Conservation (phyloP, 2,888 invertebrate species). For the Norana najaformis region DNA sequence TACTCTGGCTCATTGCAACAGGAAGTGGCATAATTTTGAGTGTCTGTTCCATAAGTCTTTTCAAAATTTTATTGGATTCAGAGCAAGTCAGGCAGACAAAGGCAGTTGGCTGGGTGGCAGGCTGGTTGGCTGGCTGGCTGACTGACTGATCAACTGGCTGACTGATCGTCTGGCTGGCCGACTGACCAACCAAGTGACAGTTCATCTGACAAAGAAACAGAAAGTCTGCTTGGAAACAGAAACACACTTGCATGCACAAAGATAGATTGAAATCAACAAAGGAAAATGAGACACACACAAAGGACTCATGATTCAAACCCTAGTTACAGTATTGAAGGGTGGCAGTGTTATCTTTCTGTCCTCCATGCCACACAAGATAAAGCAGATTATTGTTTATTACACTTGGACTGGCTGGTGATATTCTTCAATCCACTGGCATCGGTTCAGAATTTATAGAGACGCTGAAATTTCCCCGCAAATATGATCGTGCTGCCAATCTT, state of each 20-base stretch:
- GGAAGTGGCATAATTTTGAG: not conserved
- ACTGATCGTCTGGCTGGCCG: not conserved
- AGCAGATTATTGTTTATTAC: constrained; percentile 1
- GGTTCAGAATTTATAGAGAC: not conserved
- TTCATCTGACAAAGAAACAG: too few relatives aligned
- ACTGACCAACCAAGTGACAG: not conserved
- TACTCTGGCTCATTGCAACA: too few relatives aligned
- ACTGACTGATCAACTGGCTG: not conserved
- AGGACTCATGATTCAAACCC: not conserved
- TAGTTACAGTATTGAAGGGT: not conserved
- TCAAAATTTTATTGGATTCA: not conserved
- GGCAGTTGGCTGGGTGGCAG: not conserved
- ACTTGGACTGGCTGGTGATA: not conserved
- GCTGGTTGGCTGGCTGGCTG: too few relatives aligned
- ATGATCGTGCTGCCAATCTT: constrained; percentile 6
- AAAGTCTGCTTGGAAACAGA: too few relatives aligned
- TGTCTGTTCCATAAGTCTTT: not conserved
- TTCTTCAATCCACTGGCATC: not conserved
- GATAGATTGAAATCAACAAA: too few relatives aligned
- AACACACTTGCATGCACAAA: too few relatives aligned
- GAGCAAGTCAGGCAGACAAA: not conserved
- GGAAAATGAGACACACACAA: not conserved
- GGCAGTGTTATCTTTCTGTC: not conserved
- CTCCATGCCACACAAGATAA: not conserved
- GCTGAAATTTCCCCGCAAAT: not conserved